phyloP scores from a whole-genome alignment of 2,113 vertebrate species.

The Sterna hirundo region DNA sequence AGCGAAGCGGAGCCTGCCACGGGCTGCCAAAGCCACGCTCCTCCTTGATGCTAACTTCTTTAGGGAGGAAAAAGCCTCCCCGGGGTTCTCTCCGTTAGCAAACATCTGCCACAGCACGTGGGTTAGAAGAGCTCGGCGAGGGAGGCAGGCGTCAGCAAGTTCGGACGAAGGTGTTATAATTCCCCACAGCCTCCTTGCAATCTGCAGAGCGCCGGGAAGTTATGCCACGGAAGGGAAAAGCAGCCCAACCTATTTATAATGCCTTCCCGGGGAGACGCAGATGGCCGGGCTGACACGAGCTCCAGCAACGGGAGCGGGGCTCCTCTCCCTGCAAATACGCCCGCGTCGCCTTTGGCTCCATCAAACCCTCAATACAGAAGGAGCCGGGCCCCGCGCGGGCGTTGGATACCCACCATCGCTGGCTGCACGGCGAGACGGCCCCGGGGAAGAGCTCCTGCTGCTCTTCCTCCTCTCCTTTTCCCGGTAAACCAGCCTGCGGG shows the following conservation, averaged over 20 bases:
- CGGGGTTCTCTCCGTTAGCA: background rate
- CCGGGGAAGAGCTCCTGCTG: background rate
- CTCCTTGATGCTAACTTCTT: background rate
- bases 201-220: background rate
- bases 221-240: background rate
- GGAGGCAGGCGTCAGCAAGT: background rate
- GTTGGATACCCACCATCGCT: rapidly evolving
- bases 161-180: background rate
- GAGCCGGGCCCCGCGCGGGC: rapidly evolving
- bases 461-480: background rate
- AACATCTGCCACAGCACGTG: background rate
- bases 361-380: rapidly evolving
- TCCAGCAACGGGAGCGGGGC: rapidly evolving
- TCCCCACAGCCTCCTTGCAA: background rate
- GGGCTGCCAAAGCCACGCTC: rapidly evolving
- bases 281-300: background rate
- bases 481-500: too few relatives aligned
- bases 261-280: background rate
- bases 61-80: background rate
- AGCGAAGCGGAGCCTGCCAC: background rate
- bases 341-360: rapidly evolving
- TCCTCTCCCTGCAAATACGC: background rate
- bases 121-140: background rate
- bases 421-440: rapidly evolving
- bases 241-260: rapidly evolving